Conservation (phyloP, 2,113 vertebrate species). For the Cephalopholis sonnerati region DNA sequence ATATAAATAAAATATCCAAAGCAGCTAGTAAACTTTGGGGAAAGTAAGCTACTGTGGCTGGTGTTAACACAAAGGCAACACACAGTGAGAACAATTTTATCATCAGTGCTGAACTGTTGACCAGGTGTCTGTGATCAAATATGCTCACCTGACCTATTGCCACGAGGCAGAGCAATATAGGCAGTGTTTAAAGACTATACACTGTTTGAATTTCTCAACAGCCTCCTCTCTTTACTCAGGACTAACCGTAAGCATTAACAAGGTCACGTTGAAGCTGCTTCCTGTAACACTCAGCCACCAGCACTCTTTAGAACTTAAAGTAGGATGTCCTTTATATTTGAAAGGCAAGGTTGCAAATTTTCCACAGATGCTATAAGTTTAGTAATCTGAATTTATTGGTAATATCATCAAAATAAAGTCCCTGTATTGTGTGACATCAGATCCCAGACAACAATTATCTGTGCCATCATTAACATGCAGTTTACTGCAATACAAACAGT, state of each 20-base stretch:
- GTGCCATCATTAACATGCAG: neutral
- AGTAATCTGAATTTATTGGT: neutral
- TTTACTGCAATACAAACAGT: neutral
- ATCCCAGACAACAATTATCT: too few species aligned
- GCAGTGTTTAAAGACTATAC: neutral
- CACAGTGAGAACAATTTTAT: neutral
- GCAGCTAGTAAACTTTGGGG: neutral
- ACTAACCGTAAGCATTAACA: slow-evolving; percentile 30
- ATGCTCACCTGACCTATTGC: slow-evolving; percentile 22
- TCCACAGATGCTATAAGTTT: neutral
- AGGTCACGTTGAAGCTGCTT: neutral
- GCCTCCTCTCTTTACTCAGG: slow-evolving; percentile 28
- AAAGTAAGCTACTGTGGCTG: fast-evolving
- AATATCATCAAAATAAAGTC: neutral
- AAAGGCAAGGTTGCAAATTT: neutral
- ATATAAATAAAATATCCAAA: neutral
- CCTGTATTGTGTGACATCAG: neutral
- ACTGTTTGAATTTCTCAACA: slow-evolving; percentile 31
- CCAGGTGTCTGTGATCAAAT: neutral
- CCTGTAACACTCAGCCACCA: neutral
- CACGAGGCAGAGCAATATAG: neutral
- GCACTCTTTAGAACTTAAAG: neutral
- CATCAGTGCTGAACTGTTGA: neutral
- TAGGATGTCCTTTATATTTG: too few species aligned
- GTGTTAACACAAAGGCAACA: neutral